phyloP scores from a whole-genome alignment of 92 coral and sea anemone species.

The Parazoanthus darwini region DNA sequence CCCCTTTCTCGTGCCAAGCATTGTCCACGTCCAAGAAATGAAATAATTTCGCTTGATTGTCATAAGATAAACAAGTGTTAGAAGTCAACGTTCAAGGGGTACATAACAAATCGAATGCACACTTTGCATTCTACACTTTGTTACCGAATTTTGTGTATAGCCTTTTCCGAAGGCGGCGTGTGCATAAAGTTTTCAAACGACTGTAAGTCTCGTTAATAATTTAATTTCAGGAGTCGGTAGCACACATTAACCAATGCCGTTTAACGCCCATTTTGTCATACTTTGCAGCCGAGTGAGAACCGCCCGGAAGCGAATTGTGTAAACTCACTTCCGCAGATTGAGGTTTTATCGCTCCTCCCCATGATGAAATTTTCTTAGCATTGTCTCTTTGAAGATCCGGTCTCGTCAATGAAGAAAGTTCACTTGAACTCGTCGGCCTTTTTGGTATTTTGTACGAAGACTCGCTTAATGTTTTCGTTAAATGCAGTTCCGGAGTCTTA shows the following conservation, averaged over 20 bases:
- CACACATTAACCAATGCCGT: constrained; percentile 24
- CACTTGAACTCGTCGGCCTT: neutral
- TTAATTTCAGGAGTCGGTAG: constrained; percentile 10
- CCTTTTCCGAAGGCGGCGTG: neutral
- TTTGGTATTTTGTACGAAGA: constrained; percentile 9
- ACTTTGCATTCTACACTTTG: too few species aligned
- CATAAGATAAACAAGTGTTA: too few species aligned
- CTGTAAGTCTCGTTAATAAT: neutral
- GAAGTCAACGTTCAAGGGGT: too few species aligned
- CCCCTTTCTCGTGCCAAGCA: too few species aligned
- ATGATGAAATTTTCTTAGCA: constrained; percentile 36
- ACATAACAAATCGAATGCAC: too few species aligned
- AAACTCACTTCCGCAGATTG: neutral
- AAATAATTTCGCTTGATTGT: too few species aligned
- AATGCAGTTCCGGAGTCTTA: constrained; percentile 3
- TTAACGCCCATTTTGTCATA: constrained; percentile 6
- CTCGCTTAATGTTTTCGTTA: neutral
- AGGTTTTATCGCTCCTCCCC: constrained; percentile 45
- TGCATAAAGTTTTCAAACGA: neutral
- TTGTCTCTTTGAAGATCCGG: constrained; percentile 31
- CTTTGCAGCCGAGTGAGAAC: constrained; percentile 2
- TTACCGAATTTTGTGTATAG: too few species aligned
- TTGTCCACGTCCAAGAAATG: too few species aligned
- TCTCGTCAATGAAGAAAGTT: neutral
- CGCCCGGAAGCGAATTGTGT: constrained; percentile 16